Conservation (phyloP, 2,888 invertebrate genomes). For the Tinea trinotella region DNA sequence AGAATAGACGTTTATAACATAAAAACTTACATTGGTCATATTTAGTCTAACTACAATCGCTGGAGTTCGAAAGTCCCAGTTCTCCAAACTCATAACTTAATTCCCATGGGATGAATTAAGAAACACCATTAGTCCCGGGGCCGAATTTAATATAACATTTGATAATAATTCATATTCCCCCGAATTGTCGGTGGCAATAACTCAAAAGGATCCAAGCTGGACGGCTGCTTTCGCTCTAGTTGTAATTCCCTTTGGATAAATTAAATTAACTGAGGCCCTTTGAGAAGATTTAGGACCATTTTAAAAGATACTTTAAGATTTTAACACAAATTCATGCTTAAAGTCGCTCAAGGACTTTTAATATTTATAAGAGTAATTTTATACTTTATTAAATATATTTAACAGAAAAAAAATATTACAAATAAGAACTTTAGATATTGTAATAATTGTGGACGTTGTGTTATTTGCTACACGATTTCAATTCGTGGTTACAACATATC, state of each 20-base stretch:
- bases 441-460: no score
- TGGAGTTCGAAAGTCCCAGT: no score
- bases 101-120: neutral
- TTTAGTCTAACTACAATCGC: no score
- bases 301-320: slow-evolving; percentile 1
- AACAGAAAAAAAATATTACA: no score
- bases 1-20: no score
- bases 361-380: no score
- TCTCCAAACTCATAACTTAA: neutral
- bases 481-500: no score
- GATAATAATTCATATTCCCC: neutral
- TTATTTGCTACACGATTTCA: no score
- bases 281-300: neutral
- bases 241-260: neutral
- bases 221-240: neutral
- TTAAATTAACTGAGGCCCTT: slow-evolving; percentile 8
- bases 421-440: no score
- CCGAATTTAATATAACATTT: neutral
- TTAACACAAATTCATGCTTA: neutral
- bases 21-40: no score
- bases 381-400: no score
- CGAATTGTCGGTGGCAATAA: neutral
- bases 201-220: slow-evolving; percentile 2
- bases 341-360: neutral
- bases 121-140: neutral